Conservation (phyloP, 1,140 invertebrate species). For the Drosophila burlai region DNA sequence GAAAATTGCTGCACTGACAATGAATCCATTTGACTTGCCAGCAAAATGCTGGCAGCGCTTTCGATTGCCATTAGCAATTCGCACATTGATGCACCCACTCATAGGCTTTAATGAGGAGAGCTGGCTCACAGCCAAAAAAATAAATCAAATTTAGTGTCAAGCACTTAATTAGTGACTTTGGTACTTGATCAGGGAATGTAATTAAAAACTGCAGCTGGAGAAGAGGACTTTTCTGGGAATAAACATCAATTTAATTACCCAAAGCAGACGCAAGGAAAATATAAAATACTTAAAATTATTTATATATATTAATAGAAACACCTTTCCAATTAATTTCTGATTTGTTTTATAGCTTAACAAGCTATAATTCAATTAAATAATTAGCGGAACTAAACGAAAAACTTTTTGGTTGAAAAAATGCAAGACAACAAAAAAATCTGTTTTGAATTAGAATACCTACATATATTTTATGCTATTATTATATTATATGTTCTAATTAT, state of each 20-base stretch:
- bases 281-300: background rate
- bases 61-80: background rate
- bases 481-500: too few relatives aligned
- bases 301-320: too few relatives aligned
- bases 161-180: background rate
- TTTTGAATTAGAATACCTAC: too few relatives aligned
- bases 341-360: too few relatives aligned
- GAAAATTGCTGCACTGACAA: conserved; percentile 20
- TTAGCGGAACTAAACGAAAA: too few relatives aligned
- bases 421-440: too few relatives aligned
- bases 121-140: background rate
- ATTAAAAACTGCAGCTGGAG: background rate
- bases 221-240: background rate
- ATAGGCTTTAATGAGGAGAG: background rate
- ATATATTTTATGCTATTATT: too few relatives aligned
- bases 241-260: background rate
- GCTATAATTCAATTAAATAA: too few relatives aligned
- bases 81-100: background rate
- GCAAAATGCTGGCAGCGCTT: background rate
- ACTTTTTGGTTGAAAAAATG: too few relatives aligned
- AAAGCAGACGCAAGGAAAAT: too few relatives aligned
- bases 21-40: conserved; percentile 23
- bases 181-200: background rate
- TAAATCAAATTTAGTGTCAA: background rate
- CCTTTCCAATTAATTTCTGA: too few relatives aligned